phyloP scores from a whole-genome alignment of 2,113 vertebrate species.

The Pangasianodon gigas region DNA sequence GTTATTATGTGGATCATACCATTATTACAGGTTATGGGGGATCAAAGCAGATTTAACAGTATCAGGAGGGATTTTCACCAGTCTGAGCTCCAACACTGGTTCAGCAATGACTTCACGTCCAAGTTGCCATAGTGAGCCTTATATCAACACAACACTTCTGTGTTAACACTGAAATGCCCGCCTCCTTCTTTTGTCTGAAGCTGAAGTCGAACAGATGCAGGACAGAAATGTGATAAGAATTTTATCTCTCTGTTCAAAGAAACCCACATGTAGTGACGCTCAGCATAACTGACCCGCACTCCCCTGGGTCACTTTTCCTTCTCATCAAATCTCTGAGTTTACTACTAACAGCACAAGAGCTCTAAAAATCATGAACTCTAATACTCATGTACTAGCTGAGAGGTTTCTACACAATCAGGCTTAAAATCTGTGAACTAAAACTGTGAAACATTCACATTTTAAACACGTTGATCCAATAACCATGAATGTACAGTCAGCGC shows the following conservation, averaged over 20 bases:
- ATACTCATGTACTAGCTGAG: no score
- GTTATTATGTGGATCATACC: neutral
- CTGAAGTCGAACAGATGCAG: conserved; percentile 3
- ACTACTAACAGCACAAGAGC: neutral
- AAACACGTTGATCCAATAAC: neutral
- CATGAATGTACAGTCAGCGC: neutral
- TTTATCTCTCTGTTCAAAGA: neutral
- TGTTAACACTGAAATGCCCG: neutral
- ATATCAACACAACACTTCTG: conserved; percentile 61
- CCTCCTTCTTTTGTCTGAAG: conserved; percentile 24
- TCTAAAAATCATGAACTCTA: neutral
- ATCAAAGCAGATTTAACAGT: conserved; percentile 41
- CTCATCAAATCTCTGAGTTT: neutral
- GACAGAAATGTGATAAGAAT: conserved; percentile 8
- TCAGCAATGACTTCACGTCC: conserved; percentile 37
- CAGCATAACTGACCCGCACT: neutral
- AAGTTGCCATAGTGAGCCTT: conserved; percentile 63
- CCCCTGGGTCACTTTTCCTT: neutral
- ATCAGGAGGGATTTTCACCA: conserved; percentile 53
- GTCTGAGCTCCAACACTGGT: neutral
- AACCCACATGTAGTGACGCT: neutral
- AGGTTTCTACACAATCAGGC: neutral
- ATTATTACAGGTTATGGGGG: conserved; percentile 2
- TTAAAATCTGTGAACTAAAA: neutral
- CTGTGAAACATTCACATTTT: neutral